These are phyloP conservation scores for Amblyopsis rosae DNA, from an alignment of 2,113 vertebrate genomes.

Conservation along the genomic window DNA sequence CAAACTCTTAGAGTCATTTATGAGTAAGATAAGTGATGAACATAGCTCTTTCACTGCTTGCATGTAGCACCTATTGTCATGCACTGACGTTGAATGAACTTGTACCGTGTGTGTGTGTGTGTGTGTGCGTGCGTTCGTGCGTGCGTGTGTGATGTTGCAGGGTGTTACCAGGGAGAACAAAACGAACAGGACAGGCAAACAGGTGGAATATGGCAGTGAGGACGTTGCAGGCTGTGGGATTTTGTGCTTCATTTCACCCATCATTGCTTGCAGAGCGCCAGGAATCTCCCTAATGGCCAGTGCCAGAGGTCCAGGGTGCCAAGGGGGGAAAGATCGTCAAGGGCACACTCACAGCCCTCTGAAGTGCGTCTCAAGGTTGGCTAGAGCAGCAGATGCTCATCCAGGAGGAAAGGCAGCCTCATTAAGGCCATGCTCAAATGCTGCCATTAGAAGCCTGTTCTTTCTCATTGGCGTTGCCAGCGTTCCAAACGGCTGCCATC, in stretches of 20 bases:
- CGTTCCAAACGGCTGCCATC: background rate
- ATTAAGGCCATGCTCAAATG: conserved; percentile 47
- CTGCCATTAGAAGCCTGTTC: conserved; percentile 17
- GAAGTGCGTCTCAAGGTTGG: conserved; percentile 55
- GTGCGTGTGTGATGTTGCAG: background rate
- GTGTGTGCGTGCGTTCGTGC: background rate
- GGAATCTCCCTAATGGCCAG: conserved; percentile 69
- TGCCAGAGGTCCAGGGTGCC: conserved; percentile 49
- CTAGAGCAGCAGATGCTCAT: conserved; percentile 56
- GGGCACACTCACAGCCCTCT: conserved; percentile 57
- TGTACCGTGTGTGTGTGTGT: background rate
- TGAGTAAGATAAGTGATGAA: conserved; percentile 30
- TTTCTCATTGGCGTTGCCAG: conserved; percentile 22
- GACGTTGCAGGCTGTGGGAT: conserved; percentile 46
- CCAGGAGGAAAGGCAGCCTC: conserved; percentile 52
- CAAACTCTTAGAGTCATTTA: conserved; percentile 24
- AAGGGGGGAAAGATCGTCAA: conserved; percentile 33
- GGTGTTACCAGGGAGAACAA: conserved; percentile 26
- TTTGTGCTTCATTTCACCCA: conserved; percentile 74
- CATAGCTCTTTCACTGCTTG: conserved; percentile 10
- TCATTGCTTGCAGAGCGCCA: conserved; percentile 60
- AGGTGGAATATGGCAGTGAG: conserved; percentile 26
- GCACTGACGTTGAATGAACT: conserved; percentile 7
- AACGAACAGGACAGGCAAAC: conserved; percentile 26
- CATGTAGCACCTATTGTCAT: conserved; percentile 2